Evolutionary conservation across 2,888 invertebrate genomes (phyloP).

Genomic region (Polyommatus iphigenia): DNA sequence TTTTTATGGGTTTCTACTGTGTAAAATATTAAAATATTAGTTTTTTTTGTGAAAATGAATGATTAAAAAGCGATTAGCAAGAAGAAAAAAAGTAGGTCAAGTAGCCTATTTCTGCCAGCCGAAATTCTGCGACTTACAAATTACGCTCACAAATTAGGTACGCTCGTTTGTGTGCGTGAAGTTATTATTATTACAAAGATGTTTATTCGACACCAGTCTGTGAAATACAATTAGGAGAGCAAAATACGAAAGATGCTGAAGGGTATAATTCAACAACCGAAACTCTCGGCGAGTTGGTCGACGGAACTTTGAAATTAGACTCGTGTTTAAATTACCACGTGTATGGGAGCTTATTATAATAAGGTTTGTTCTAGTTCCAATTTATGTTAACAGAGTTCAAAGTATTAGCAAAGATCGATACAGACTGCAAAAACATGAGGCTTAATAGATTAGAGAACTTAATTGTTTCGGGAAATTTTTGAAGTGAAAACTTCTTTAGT

Average conservation of each 20-base stretch:
- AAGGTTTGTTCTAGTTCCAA: constrained; percentile 1
- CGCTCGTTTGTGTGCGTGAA: no score
- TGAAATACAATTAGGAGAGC: constrained; percentile 2
- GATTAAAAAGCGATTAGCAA: no score
- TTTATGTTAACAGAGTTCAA: not conserved
- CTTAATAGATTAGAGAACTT: not conserved
- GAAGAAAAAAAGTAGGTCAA: no score
- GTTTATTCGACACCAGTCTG: constrained; percentile 5
- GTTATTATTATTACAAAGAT: not conserved
- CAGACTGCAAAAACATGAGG: not conserved
- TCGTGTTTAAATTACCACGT: constrained; percentile 17
- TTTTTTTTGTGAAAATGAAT: no score
- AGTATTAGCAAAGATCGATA: not conserved
- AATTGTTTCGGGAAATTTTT: not conserved
- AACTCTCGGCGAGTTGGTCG: not conserved
- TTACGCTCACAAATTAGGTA: no score
- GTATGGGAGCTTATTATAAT: not conserved
- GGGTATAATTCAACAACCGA: not conserved
- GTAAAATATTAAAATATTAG: no score
- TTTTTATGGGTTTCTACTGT: no score
- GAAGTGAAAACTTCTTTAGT: no score
- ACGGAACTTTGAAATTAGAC: constrained; percentile 9
- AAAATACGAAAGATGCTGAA: constrained; percentile 14
- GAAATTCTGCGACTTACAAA: no score
- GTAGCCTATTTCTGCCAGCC: no score